phyloP scores from a whole-genome alignment of 2,888 invertebrate species.

The Mechanitis messenoides region DNA sequence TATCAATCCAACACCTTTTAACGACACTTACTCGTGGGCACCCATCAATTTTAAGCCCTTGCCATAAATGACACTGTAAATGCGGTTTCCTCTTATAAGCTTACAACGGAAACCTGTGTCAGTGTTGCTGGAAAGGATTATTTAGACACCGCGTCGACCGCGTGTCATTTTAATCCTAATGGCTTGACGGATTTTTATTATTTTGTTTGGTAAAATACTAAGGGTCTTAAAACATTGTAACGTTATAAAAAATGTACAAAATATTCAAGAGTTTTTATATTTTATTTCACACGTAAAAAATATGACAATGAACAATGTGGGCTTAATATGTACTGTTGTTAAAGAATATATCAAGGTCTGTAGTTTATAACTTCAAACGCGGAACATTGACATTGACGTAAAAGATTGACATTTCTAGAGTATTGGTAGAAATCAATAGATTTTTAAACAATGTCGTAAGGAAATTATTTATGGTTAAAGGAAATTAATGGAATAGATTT shows the following conservation, averaged over 20 bases:
- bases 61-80: slow-evolving; percentile 20
- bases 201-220: slow-evolving; percentile 2
- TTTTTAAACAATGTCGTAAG: too few species aligned
- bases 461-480: too few species aligned
- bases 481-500: too few species aligned
- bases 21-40: not conserved
- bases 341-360: too few species aligned
- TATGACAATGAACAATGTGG: too few species aligned
- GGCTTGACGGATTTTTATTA: slow-evolving; percentile 17
- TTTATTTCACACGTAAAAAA: not conserved
- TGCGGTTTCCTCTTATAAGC: slow-evolving; percentile 28
- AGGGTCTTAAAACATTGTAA: not conserved
- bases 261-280: not conserved
- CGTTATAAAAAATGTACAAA: not conserved
- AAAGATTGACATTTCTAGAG: too few species aligned
- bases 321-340: too few species aligned
- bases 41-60: slow-evolving; percentile 18
- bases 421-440: too few species aligned
- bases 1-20: not conserved
- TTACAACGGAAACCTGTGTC: slow-evolving; percentile 31
- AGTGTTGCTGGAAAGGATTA: slow-evolving; percentile 25
- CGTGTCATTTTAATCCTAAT: slow-evolving; percentile 22
- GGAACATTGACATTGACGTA: too few species aligned
- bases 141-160: slow-evolving; percentile 23
- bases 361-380: too few species aligned